Evolutionary conservation across 2,888 invertebrate species (phyloP), one percentile per base, ranked within the genome.

Genomic region (Chironomus riparius): DNA sequence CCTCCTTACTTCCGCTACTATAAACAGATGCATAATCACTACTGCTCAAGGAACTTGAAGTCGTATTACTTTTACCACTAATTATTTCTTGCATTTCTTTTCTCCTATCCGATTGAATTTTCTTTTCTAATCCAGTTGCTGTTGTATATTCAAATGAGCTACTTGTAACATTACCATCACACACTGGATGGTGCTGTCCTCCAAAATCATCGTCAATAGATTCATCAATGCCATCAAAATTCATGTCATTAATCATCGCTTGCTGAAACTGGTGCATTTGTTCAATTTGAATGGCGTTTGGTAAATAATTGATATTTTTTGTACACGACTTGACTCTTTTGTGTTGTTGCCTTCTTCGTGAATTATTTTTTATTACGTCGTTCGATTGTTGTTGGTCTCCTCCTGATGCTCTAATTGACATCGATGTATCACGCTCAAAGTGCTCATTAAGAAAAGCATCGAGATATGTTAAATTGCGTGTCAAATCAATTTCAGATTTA

Each of bases 1-100:
- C 65, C 4, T 65, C 65, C 13, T 28, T 28, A 47, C 68, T 68
- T 10, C 82, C 81, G 0, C 82, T 83, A 77, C 83, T 83, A 69
- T 83, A 84, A 0, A 84, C 84, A 0, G 84, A 84, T 10, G 84
- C 84, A 77, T 84, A 84, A 77, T 84, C 84, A 71, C 83, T 83
- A 78, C 84, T 84, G 78, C 84, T 84, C 71, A 83, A 76, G 3
- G 84, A 84, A 68, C 83, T 83, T 3, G 84, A 83, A 76, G 77
- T 79, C 77, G 78, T 79, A 70, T 79, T 76, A 79, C 78, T 76
- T 76, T 79, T 78, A 79, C 78, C 65, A 81, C 79, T 77, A 80
- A 81, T 77, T 50, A 50, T 50, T 47, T 50, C 70, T 22, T 70
- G 70, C 50, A 50, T 24, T 10, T 70, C 50, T 12, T 70, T 47